phyloP scores from a whole-genome alignment of 2,113 vertebrate genomes.

The Saguinus midas region DNA sequence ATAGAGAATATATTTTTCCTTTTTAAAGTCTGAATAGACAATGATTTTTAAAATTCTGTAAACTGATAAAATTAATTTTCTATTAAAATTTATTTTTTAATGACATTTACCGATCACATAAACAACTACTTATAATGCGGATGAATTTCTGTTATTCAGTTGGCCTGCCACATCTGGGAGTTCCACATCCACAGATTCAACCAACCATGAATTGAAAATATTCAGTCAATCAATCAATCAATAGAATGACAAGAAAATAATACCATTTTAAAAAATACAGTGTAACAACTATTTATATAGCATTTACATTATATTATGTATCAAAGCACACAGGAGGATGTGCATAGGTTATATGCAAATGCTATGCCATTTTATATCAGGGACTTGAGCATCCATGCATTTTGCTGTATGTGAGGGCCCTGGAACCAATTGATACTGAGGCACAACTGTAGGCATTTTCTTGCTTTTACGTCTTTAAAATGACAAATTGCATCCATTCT shows the following conservation, averaged over 20 bases:
- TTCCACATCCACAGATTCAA: neutral
- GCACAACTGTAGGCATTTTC: slow-evolving; percentile 45
- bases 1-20: slow-evolving; percentile 18
- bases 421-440: neutral
- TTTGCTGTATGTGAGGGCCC: neutral
- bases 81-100: slow-evolving; percentile 78
- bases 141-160: slow-evolving; percentile 50
- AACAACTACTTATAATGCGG: neutral
- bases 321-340: neutral
- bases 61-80: slow-evolving; percentile 47
- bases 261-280: neutral
- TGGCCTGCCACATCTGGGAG: neutral
- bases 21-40: slow-evolving; percentile 71
- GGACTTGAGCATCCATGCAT: neutral
- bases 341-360: neutral
- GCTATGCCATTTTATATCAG: neutral
- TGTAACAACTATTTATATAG: neutral
- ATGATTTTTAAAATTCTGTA: slow-evolving; percentile 27
- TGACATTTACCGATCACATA: slow-evolving; percentile 21
- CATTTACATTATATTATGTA: neutral
- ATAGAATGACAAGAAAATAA: neutral
- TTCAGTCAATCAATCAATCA: no score
- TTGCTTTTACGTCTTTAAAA: slow-evolving; percentile 77
- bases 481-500: slow-evolving; percentile 72
- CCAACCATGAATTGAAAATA: neutral